phyloP scores from a whole-genome alignment of 2,888 invertebrate genomes.

The Hyppa rectilinea region DNA sequence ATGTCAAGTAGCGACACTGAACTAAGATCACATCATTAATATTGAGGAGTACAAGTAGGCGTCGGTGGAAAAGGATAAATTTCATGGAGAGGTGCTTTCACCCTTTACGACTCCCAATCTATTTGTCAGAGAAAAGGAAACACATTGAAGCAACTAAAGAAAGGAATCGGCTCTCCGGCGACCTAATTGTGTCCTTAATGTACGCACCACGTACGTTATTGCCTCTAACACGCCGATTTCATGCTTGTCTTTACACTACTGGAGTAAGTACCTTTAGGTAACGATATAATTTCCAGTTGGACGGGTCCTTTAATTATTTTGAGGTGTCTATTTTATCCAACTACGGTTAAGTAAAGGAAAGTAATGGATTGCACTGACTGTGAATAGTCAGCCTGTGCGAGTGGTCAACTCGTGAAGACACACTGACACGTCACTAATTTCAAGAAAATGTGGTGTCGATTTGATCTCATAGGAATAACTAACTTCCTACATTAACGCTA shows the following conservation, averaged over 20 bases:
- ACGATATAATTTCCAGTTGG: slow-evolving; percentile 58
- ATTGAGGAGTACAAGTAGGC: slow-evolving; percentile 87
- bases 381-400: too few species aligned
- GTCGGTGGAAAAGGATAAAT: slow-evolving; percentile 84
- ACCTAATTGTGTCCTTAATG: slow-evolving; percentile 66
- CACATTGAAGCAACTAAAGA: slow-evolving; percentile 73
- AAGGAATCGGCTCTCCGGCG: slow-evolving; percentile 68
- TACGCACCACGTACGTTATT: slow-evolving; percentile 63
- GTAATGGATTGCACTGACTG: background rate
- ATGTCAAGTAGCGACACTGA: slow-evolving; percentile 86
- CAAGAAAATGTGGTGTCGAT: background rate
- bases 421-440: too few species aligned
- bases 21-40: slow-evolving; percentile 90
- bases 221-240: slow-evolving; percentile 73
- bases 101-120: slow-evolving; percentile 86
- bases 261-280: slow-evolving; percentile 25
- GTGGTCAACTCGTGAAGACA: too few species aligned
- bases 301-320: slow-evolving; percentile 5
- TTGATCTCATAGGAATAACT: background rate
- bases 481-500: background rate
- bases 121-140: slow-evolving; percentile 82
- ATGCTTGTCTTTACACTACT: slow-evolving; percentile 73
- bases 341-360: background rate
- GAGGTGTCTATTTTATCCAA: background rate
- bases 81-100: slow-evolving; percentile 86